Evolutionary conservation across 2,888 invertebrate genomes (phyloP), one percentile per base, ranked within the genome.

Genomic region (Phortica okadai): DNA sequence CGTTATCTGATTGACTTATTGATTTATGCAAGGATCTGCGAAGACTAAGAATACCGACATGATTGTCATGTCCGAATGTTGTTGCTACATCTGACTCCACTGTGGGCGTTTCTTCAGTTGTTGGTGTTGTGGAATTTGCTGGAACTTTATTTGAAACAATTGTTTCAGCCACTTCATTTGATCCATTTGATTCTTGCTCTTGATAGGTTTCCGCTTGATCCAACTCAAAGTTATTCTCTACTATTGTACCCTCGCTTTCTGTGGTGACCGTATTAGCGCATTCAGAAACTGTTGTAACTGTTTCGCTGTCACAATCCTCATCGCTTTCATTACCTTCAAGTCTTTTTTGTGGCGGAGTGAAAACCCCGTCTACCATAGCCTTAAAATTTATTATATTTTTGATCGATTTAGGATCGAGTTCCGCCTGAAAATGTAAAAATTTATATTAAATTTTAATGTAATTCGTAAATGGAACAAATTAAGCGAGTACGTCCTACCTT

Each of bases 401-500:
- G n/a, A 85, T 77, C 25, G 88, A 87, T 73, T 87, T 91, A 1
- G 88, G 82, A 79, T 92, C 91, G 56, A 91, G 82, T 41, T 91
- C 90, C 76, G 84, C 84, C 91, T 91, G 77, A n/a, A 81, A 83
- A 70, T 7, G 14, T 33, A 44, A 41, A 70, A 0, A 56, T 0
- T 16, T 58, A 67, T 45, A 16, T 25, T 50, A 70, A 75, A 54
- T 64, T 42, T 66, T 58, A 16, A 42, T 66, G 42, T 56, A 66
- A 11, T 66, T 2, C 5, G 3, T 62, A 21, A n/a, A 54, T 4
- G 42, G 66, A 50, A n/a, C 1, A 6, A 56, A 59, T 2, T 11
- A 44, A 25, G 1, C 33, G 1, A 59, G 1, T 64, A 11, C n/a
- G 7, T 77, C 80, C 82, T 74, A 89, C 90, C 66, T 81, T 79